These are phyloP conservation scores for Pristionchus fissidentatus DNA, from an alignment of 2,888 invertebrate species.

Conservation along the genomic window DNA sequence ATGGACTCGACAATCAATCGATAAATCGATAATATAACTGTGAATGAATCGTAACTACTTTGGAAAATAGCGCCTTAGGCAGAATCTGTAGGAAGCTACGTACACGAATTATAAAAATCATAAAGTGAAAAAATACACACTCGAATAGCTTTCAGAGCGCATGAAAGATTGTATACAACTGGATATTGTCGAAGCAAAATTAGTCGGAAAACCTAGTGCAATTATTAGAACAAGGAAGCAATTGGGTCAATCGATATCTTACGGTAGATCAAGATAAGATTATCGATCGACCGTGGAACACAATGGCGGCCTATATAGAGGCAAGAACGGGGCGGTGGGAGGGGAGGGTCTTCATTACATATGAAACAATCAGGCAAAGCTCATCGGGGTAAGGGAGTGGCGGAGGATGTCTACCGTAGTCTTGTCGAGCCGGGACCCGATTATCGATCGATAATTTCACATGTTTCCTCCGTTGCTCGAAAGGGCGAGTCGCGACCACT, in stretches of 20 bases:
- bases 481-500: conserved; percentile 59
- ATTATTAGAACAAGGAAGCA: too few relatives aligned
- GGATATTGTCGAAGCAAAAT: too few relatives aligned
- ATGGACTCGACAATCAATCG: background rate
- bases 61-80: background rate
- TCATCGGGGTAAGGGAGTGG: too few relatives aligned
- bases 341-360: conserved; percentile 41
- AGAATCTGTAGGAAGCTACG: conserved; percentile 24
- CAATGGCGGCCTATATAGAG: conserved; percentile 33
- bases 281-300: background rate
- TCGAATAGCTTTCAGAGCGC: background rate
- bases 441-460: conserved; percentile 22
- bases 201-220: too few relatives aligned
- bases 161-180: background rate
- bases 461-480: conserved; percentile 17
- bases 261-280: too few relatives aligned
- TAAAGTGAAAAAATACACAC: conserved; percentile 14
- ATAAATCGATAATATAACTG: background rate
- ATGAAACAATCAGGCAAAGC: background rate
- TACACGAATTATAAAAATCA: conserved; percentile 8
- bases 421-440: background rate
- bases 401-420: conserved; percentile 18
- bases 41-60: too few relatives aligned
- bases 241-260: too few relatives aligned
- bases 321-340: conserved; percentile 13